Conservation (phyloP, 2,113 vertebrate genomes). For the Erythrocercus mccallii region DNA sequence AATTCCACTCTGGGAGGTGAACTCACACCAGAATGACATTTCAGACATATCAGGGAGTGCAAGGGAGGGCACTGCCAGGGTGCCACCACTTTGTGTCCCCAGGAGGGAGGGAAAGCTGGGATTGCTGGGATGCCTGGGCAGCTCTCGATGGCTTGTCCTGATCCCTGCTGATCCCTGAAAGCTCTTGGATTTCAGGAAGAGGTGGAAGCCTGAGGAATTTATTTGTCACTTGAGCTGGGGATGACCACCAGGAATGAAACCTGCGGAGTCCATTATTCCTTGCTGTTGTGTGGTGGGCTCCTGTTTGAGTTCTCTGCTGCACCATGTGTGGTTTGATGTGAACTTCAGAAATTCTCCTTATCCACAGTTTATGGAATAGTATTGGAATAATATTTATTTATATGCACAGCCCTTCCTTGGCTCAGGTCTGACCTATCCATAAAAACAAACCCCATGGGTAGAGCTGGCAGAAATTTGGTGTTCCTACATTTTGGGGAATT, state of each 20-base stretch:
- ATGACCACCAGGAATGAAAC: slow-evolving; percentile 37
- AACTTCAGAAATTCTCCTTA: neutral
- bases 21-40: neutral
- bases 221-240: slow-evolving; percentile 59
- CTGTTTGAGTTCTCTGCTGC: neutral
- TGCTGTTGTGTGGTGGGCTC: neutral
- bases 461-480: neutral
- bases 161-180: slow-evolving; percentile 42
- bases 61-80: neutral
- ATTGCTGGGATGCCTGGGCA: slow-evolving; percentile 10
- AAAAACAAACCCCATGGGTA: neutral
- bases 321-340: neutral
- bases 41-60: accelerated
- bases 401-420: neutral
- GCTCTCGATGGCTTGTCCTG: neutral
- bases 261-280: slow-evolving; percentile 31
- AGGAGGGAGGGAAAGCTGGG: neutral
- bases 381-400: neutral
- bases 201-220: slow-evolving; percentile 45
- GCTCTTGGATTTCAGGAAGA: slow-evolving; percentile 60
- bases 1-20: neutral
- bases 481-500: neutral
- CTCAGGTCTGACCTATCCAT: neutral
- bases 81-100: neutral
- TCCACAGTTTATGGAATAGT: neutral